Conservation (phyloP, 2,888 invertebrate genomes). For the Chironomus riparius region DNA sequence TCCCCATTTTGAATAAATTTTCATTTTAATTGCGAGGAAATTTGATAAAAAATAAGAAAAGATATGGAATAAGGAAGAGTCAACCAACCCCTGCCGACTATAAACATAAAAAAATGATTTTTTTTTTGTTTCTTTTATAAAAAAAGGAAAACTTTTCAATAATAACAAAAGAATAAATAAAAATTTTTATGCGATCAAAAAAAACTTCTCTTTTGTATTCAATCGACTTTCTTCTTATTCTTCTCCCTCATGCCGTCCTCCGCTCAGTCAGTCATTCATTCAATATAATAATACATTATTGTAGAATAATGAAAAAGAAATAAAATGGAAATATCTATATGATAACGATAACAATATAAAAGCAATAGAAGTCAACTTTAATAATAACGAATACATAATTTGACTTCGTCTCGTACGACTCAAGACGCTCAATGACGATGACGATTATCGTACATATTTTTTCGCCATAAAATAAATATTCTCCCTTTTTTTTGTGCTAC, state of each 20-base stretch:
- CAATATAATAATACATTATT: conserved; percentile 17
- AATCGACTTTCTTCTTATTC: conserved; percentile 14
- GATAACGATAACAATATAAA: conserved; percentile 27
- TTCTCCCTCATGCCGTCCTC: neutral
- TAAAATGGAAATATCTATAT: neutral
- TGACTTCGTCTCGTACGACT: neutral
- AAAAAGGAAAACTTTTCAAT: conserved; percentile 20
- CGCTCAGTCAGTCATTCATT: too few relatives aligned
- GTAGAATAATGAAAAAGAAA: conserved; percentile 8
- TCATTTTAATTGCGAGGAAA: too few relatives aligned
- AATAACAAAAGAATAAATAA: conserved; percentile 26
- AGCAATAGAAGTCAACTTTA: conserved; percentile 27
- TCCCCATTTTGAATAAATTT: too few relatives aligned
- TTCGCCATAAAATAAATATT: neutral
- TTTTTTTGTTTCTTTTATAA: neutral
- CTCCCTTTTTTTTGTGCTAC: neutral
- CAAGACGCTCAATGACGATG: neutral
- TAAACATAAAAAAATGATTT: too few relatives aligned
- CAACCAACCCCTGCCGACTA: too few relatives aligned
- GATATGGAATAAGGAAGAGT: too few relatives aligned
- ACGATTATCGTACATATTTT: conserved; percentile 25
- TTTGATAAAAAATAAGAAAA: too few relatives aligned
- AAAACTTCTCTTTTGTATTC: conserved; percentile 15
- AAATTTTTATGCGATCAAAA: neutral
- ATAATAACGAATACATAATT: conserved; percentile 27